Evolutionary conservation across 2,113 vertebrate species (phyloP).

Genomic region (Anas platyrhynchos): DNA sequence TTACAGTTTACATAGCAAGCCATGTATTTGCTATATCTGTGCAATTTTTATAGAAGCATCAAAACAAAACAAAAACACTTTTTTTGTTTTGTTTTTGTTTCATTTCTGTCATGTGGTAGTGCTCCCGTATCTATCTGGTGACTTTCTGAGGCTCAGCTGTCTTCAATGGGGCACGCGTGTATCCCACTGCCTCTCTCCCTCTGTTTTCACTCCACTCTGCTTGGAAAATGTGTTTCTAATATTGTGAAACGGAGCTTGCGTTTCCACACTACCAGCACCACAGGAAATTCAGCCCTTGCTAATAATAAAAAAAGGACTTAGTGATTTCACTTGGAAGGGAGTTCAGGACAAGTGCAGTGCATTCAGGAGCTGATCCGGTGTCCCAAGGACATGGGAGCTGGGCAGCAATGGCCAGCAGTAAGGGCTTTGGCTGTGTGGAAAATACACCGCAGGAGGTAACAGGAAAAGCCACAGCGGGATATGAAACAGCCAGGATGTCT

Average conservation of each 20-base stretch:
- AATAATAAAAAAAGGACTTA: conserved; percentile 48
- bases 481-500: not conserved
- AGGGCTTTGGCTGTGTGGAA: not conserved
- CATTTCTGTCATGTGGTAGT: not conserved
- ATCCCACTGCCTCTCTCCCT: not conserved
- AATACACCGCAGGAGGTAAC: rapidly evolving
- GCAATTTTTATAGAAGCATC: not conserved
- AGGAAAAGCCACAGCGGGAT: not conserved
- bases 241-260: conserved; percentile 10
- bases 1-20: not conserved
- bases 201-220: not conserved
- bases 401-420: not conserved
- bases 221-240: conserved; percentile 57
- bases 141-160: not conserved
- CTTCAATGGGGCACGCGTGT: not conserved
- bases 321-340: conserved; percentile 12
- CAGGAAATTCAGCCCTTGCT: conserved; percentile 53
- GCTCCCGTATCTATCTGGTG: not conserved
- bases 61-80: not conserved
- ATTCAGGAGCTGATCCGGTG: not conserved
- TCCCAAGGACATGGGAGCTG: not conserved
- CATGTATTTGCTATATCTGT: not conserved
- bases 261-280: not conserved
- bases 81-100: not conserved
- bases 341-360: conserved; percentile 5